These are phyloP conservation scores for Sebastes oblongus DNA, from an alignment of 2,797 vertebrate species.

Conservation along the genomic window DNA sequence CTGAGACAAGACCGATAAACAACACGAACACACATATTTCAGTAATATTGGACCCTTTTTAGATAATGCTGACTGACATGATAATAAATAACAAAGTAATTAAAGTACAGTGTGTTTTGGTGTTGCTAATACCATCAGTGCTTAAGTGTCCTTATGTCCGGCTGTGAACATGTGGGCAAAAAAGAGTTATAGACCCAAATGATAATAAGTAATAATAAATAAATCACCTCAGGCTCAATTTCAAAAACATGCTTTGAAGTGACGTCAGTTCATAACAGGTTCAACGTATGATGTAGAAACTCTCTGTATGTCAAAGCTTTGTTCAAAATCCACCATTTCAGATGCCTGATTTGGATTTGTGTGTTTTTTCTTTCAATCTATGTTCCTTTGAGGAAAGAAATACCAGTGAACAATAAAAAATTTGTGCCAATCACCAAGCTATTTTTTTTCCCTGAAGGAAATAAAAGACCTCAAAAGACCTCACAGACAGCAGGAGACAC, in stretches of 20 bases:
- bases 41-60: neutral
- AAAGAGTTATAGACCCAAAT: neutral
- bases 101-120: neutral
- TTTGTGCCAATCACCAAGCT: neutral
- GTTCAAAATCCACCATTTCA: neutral
- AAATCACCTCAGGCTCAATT: neutral
- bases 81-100: neutral
- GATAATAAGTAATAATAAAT: neutral
- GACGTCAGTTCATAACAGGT: neutral
- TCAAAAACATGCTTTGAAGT: neutral
- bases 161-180: neutral
- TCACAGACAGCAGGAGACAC: slow-evolving; percentile 2
- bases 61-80: neutral
- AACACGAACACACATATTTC: neutral
- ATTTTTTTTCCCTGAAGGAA: neutral
- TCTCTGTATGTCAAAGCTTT: neutral
- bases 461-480: neutral
- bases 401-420: neutral
- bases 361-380: neutral
- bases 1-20: no score
- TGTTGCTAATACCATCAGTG: neutral
- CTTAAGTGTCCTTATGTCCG: neutral
- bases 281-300: neutral
- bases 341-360: neutral
- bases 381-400: neutral